phyloP scores from a whole-genome alignment of 2,113 vertebrate species.

The Rutilus rutilus region DNA sequence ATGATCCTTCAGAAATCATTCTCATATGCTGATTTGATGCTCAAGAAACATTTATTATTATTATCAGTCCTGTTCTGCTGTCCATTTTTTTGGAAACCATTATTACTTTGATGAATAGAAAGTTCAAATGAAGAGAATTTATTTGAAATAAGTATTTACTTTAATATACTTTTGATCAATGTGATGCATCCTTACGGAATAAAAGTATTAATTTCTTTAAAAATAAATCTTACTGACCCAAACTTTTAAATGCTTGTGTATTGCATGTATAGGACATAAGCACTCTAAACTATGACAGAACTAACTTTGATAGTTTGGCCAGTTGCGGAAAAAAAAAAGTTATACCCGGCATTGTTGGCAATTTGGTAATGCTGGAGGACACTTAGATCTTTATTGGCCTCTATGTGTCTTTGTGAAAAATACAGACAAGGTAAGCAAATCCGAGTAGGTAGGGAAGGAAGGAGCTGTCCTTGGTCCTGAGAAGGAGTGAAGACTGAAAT shows the following conservation, averaged over 20 bases:
- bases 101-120: too few relatives aligned
- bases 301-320: background rate
- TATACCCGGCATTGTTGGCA: background rate
- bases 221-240: too few relatives aligned
- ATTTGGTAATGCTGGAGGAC: background rate
- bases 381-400: background rate
- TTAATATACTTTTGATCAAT: background rate
- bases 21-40: background rate
- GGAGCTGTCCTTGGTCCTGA: constrained; percentile 41
- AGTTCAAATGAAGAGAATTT: too few relatives aligned
- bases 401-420: background rate
- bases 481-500: background rate
- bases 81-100: too few relatives aligned
- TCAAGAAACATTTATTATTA: background rate
- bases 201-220: too few relatives aligned
- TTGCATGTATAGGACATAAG: background rate
- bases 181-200: too few relatives aligned
- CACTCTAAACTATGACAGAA: background rate
- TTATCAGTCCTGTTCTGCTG: too few relatives aligned
- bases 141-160: too few relatives aligned
- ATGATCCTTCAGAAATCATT: background rate
- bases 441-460: background rate
- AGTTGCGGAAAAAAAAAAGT: background rate
- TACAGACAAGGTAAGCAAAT: background rate
- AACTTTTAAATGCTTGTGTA: background rate